Conservation (phyloP, 64 coral and sea anemone species). For the Actinia equina region DNA sequence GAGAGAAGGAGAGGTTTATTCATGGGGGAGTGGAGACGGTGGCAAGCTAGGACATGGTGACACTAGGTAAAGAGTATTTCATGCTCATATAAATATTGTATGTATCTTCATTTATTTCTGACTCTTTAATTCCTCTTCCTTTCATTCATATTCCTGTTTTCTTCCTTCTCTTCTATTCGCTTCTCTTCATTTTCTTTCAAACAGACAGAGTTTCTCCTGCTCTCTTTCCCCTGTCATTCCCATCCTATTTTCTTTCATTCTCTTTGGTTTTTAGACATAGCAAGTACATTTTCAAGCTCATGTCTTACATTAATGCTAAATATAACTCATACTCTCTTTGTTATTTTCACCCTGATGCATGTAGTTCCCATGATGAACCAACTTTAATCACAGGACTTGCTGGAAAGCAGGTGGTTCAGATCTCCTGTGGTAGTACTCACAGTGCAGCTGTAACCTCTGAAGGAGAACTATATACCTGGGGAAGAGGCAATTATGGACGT, state of each 20-base stretch:
- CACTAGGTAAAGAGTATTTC: constrained; percentile 57
- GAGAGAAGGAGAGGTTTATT: constrained; percentile 87
- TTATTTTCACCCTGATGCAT: not conserved
- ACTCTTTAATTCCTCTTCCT: not conserved
- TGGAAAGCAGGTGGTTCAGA: constrained; percentile 81
- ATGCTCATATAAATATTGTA: no score
- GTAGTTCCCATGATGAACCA: constrained; percentile 87
- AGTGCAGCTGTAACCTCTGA: constrained; percentile 97
- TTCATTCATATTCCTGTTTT: not conserved
- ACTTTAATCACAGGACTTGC: constrained; percentile 83
- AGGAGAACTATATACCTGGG: constrained; percentile 97
- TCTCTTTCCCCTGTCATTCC: no score
- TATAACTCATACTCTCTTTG: no score
- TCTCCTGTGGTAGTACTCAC: constrained; percentile 93
- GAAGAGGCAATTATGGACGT: constrained; percentile 95
- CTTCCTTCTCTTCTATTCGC: not conserved
- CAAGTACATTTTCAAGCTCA: no score
- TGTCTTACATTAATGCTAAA: no score
- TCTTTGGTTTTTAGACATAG: no score
- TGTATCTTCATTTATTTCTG: not conserved
- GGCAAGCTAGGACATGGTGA: constrained; percentile 94
- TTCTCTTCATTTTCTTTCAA: not conserved
- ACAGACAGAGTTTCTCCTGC: no score
- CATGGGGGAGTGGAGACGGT: constrained; percentile 95
- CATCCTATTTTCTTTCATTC: no score